Percentiles rank a stretch among this genome's conserved stretches.
phyloP scores from a whole-genome alignment of 2,888 invertebrate species.

The Epistrophe eligans region DNA sequence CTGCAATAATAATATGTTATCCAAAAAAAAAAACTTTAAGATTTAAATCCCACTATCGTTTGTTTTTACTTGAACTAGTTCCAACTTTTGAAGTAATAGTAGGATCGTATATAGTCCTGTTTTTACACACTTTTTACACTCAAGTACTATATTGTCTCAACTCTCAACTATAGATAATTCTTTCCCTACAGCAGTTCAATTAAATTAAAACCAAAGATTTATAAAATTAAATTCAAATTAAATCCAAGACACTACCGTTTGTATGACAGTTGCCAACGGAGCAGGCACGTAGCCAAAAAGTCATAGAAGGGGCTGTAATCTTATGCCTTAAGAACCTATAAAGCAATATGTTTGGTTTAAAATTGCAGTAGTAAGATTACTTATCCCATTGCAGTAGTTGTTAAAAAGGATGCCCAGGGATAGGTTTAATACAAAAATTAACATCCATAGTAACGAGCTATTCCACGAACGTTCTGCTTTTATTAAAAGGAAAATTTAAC shows the following conservation, averaged over 20 bases:
- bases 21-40: conserved; percentile 5
- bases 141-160: conserved; percentile 26
- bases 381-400: no score
- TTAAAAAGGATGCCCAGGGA: no score
- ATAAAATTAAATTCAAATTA: conserved; percentile 60
- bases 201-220: conserved; percentile 46
- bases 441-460: no score
- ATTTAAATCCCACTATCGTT: conserved; percentile 58
- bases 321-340: no score
- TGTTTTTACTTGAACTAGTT: conserved; percentile 57
- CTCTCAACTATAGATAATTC: neutral
- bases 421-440: no score
- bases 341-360: no score
- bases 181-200: conserved; percentile 41
- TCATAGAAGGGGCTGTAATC: neutral
- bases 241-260: conserved; percentile 43
- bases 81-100: conserved; percentile 19
- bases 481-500: no score
- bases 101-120: conserved; percentile 46
- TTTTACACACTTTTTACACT: conserved; percentile 29
- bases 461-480: no score
- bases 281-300: neutral
- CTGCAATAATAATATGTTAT: conserved; percentile 53
- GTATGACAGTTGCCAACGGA: conserved; percentile 43
- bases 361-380: no score